A percentile compares a stretch with the other conserved stretches of the same genome.
Evolutionary conservation across 2,888 invertebrate species (phyloP).

Genomic region (Leptura quadrifasciata): DNA sequence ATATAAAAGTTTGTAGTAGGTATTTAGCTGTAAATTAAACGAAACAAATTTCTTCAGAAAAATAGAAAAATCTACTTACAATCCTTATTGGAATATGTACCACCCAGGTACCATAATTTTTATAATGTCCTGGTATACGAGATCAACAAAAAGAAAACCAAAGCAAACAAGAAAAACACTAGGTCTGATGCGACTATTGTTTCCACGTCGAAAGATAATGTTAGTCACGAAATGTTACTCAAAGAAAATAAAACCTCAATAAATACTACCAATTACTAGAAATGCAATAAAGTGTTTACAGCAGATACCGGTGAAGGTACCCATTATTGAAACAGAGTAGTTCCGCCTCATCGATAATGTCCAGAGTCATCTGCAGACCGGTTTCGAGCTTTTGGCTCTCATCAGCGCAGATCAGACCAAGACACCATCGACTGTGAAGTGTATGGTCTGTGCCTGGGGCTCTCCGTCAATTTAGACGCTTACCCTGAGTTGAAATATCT

Average conservation of each 20-base stretch:
- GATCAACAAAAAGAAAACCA: not conserved
- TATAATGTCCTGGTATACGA: slow-evolving; percentile 1
- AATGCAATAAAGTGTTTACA: too few relatives aligned
- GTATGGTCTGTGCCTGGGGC: too few relatives aligned
- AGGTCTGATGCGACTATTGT: not conserved
- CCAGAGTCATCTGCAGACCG: too few relatives aligned
- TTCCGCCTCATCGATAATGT: too few relatives aligned
- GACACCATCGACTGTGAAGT: too few relatives aligned
- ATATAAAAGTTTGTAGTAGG: not conserved
- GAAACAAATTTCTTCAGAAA: slow-evolving; percentile 5
- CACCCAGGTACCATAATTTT: not conserved
- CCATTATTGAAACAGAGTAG: too few relatives aligned
- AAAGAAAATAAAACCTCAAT: not conserved
- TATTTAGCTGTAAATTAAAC: slow-evolving; percentile 9
- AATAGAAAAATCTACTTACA: slow-evolving; percentile 14
- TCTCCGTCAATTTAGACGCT: too few relatives aligned
- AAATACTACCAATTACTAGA: slow-evolving; percentile 12
- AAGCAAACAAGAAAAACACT: not conserved
- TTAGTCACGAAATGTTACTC: not conserved
- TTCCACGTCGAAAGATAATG: not conserved
- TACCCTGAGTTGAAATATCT: too few relatives aligned
- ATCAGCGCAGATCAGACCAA: too few relatives aligned
- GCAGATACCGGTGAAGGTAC: too few relatives aligned
- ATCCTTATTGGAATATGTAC: slow-evolving; percentile 1
- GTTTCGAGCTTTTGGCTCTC: too few relatives aligned